phyloP scores from a whole-genome alignment of 1,140 invertebrate genomes.

The Drosophila prosaltans region DNA sequence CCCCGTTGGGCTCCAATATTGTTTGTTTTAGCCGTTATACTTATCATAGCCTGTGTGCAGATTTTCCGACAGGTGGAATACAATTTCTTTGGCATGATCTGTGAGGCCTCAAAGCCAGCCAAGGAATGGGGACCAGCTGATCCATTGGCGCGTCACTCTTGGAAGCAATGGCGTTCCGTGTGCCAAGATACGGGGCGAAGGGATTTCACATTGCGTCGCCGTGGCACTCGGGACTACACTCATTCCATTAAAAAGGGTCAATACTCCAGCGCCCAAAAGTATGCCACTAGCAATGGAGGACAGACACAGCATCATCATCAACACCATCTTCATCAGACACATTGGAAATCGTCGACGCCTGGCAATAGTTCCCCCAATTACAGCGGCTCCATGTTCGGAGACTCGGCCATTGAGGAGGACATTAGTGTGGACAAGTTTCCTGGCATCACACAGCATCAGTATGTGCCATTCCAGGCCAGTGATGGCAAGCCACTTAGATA shows the following conservation, averaged over 20 bases:
- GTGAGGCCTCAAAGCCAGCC: conserved; percentile 78
- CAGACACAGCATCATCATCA: conserved; percentile 53
- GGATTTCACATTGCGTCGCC: conserved; percentile 85
- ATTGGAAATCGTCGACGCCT: conserved; percentile 80
- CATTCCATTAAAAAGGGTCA: conserved; percentile 84
- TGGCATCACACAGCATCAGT: conserved; percentile 61
- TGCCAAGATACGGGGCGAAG: conserved; percentile 84
- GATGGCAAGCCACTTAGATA: conserved; percentile 69
- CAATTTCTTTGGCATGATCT: conserved; percentile 83
- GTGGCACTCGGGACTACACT: conserved; percentile 86
- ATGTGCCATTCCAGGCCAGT: conserved; percentile 70
- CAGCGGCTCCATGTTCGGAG: conserved; percentile 82
- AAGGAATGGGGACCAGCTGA: conserved; percentile 83
- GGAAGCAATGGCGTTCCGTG: conserved; percentile 83
- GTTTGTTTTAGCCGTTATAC: conserved; percentile 68
- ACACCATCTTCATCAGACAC: conserved; percentile 60
- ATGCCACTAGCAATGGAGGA: conserved; percentile 51
- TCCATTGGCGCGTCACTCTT: conserved; percentile 78
- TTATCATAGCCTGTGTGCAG: conserved; percentile 75
- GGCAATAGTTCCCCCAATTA: conserved; percentile 83
- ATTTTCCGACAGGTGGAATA: conserved; percentile 82
- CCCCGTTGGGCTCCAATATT: conserved; percentile 81
- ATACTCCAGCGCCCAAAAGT: conserved; percentile 68
- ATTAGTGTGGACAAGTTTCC: conserved; percentile 82
- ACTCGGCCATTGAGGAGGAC: conserved; percentile 82